Percentiles rank a stretch among this genome's conserved stretches.
Conservation (phyloP, 2,113 vertebrate species). For the Glareola pratincola region DNA sequence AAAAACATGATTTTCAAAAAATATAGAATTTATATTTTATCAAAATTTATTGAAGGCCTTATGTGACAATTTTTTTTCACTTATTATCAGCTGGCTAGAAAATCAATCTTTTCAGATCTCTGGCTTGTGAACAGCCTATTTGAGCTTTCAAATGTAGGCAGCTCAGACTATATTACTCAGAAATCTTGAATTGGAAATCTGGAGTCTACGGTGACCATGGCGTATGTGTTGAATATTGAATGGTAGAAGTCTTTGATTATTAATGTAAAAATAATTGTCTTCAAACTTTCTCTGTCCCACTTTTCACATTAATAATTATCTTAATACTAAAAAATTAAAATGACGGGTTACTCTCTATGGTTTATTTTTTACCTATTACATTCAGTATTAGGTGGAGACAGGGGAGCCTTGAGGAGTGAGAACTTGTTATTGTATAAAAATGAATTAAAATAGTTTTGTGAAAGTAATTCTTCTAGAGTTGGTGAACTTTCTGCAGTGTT, state of each 20-base stretch:
- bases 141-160: neutral
- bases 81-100: neutral
- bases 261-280: neutral
- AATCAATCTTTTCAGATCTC: neutral
- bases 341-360: neutral
- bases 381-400: neutral
- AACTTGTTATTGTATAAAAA: neutral
- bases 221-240: neutral
- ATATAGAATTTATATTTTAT: neutral
- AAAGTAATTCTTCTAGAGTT: neutral
- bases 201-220: neutral
- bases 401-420: neutral
- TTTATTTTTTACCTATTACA: neutral
- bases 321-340: neutral
- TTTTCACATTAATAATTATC: constrained; percentile 1
- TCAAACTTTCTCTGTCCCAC: neutral
- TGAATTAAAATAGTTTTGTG: constrained; percentile 1
- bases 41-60: neutral
- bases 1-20: neutral
- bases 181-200: neutral
- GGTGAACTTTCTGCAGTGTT: constrained; percentile 36
- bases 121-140: neutral
- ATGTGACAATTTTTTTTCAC: neutral
- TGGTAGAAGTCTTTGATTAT: neutral
- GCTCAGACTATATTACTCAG: neutral